Evolutionary conservation across 2,888 invertebrate species (phyloP).

Genomic region (Ormyrus labotus): DNA sequence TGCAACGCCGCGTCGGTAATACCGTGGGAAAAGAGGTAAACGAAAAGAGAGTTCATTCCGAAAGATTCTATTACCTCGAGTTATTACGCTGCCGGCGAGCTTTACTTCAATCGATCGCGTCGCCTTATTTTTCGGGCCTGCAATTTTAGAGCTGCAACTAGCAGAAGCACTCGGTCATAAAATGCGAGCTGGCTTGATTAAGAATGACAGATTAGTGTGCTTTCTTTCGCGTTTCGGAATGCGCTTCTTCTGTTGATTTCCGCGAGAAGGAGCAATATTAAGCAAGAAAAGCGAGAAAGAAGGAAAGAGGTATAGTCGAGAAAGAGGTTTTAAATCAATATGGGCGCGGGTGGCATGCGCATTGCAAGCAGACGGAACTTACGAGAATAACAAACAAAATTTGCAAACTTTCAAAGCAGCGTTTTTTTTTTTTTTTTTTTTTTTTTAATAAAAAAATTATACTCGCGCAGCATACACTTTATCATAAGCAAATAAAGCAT

Average conservation of each 20-base stretch:
- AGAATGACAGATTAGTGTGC: too few species aligned
- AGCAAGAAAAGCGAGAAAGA: background rate
- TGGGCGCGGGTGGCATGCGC: constrained; percentile 70
- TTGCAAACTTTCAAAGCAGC: constrained; percentile 1
- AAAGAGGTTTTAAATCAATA: constrained; percentile 68
- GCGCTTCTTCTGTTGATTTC: background rate
- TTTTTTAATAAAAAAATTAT: too few species aligned
- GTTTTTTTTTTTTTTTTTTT: too few species aligned
- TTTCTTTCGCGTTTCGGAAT: background rate
- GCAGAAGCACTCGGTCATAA: too few species aligned
- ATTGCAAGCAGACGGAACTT: constrained; percentile 64
- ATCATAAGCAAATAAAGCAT: too few species aligned
- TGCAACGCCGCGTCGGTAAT: background rate
- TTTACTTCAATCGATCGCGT: constrained; percentile 19
- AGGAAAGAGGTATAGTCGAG: constrained; percentile 51
- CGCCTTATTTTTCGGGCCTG: too few species aligned
- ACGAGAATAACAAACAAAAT: constrained; percentile 63
- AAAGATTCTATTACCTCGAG: constrained; percentile 30
- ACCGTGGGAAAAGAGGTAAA: background rate
- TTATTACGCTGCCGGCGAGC: constrained; percentile 23
- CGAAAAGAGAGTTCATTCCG: background rate
- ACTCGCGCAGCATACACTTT: too few species aligned
- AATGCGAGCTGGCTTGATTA: too few species aligned
- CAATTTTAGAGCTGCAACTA: too few species aligned
- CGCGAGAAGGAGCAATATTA: background rate